phyloP scores from a whole-genome alignment of 2,888 invertebrate genomes.

The Amblyjoppa fuscipennis region DNA sequence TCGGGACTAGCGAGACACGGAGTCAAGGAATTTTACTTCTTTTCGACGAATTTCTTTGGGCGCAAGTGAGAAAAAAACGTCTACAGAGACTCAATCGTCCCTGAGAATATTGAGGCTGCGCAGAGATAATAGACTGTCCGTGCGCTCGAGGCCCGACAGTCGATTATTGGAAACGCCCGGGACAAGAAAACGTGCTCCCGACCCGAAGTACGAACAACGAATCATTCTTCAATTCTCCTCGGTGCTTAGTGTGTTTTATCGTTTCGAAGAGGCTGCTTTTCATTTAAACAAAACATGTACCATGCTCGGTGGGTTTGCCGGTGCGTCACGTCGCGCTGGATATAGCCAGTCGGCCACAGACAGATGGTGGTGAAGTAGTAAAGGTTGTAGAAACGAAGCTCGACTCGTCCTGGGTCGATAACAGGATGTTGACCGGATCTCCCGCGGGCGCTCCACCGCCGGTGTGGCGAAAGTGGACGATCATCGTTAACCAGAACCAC shows the following conservation, averaged over 20 bases:
- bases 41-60: constrained; percentile 25
- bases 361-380: constrained; percentile 1
- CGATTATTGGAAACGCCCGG: constrained; percentile 53
- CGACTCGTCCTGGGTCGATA: constrained; percentile 49
- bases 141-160: constrained; percentile 42
- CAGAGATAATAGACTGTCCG: constrained; percentile 34
- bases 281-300: constrained; percentile 3
- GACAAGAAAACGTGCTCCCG: constrained; percentile 20
- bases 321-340: constrained; percentile 18
- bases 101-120: constrained; percentile 13
- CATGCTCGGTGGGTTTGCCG: neutral
- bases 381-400: constrained; percentile 31
- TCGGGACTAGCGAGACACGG: constrained; percentile 24
- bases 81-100: neutral
- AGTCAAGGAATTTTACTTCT: constrained; percentile 47
- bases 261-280: constrained; percentile 6
- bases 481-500: constrained; percentile 68
- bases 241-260: neutral
- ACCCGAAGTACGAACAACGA: constrained; percentile 25
- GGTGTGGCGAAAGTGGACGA: constrained; percentile 61
- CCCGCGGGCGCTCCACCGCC: constrained; percentile 35
- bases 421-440: constrained; percentile 63
- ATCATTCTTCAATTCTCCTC: constrained; percentile 27
- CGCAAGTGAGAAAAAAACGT: neutral
- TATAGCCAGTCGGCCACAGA: neutral